phyloP scores from a whole-genome alignment of 2,888 invertebrate species.

The Hyposoter dolosus region DNA sequence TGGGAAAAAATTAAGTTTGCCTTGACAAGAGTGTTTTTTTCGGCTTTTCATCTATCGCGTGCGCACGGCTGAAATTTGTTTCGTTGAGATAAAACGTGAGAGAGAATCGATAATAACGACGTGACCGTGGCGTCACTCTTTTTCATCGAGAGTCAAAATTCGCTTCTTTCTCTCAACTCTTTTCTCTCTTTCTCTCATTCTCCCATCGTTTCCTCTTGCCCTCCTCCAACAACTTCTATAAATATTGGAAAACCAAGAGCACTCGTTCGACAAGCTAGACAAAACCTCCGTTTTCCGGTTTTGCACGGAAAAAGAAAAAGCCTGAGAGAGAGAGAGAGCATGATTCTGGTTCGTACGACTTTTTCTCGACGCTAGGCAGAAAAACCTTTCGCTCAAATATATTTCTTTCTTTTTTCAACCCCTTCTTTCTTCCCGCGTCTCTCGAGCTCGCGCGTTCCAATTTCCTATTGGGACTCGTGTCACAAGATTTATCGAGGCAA shows the following conservation, averaged over 20 bases:
- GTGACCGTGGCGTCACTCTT: slow-evolving; percentile 53
- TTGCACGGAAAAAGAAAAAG: slow-evolving; percentile 2
- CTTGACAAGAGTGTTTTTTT: not conserved
- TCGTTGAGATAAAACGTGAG: not conserved
- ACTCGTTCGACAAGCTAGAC: slow-evolving; percentile 54
- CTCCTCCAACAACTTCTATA: slow-evolving; percentile 39
- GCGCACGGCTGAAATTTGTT: not conserved
- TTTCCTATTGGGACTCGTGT: slow-evolving; percentile 34
- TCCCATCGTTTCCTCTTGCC: not conserved
- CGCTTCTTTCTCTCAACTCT: slow-evolving; percentile 21
- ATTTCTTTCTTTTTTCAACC: slow-evolving; percentile 13
- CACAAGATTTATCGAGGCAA: slow-evolving; percentile 62
- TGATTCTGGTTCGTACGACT: slow-evolving; percentile 43
- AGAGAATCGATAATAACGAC: slow-evolving; percentile 58
- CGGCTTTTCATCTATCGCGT: not conserved
- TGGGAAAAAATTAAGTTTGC: slow-evolving; percentile 41
- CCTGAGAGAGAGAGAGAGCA: not conserved
- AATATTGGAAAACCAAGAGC: slow-evolving; percentile 62
- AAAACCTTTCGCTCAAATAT: slow-evolving; percentile 47
- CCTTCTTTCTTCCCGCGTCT: not conserved
- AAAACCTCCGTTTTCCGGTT: slow-evolving; percentile 43
- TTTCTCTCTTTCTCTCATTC: not conserved
- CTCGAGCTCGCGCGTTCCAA: slow-evolving; percentile 11
- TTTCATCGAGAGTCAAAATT: slow-evolving; percentile 44
- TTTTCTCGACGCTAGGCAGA: slow-evolving; percentile 32